Conservation (phyloP, 2,888 invertebrate species). For the Lasioglossum malachurum region DNA sequence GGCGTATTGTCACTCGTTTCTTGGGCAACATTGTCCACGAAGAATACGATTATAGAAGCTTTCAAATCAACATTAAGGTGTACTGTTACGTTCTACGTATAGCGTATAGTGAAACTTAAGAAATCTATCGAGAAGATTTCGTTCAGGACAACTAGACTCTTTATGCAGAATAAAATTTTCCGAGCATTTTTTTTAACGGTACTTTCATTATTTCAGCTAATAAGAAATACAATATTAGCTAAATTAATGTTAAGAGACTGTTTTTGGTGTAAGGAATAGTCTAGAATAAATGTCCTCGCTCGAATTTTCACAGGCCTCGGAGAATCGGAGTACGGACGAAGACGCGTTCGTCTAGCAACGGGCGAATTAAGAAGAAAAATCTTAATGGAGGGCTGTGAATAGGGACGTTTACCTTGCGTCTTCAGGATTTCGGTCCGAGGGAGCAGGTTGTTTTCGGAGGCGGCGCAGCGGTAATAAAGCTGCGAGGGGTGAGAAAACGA, state of each 20-base stretch:
- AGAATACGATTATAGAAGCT: not conserved
- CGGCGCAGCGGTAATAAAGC: conserved; percentile 39
- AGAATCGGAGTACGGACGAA: not conserved
- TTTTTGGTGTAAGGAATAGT: not conserved
- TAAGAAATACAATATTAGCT: not conserved
- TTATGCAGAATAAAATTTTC: too few relatives aligned
- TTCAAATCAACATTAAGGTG: not conserved
- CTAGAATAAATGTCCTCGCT: not conserved
- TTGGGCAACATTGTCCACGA: not conserved
- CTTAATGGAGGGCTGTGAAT: not conserved
- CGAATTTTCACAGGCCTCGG: not conserved
- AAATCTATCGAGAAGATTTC: not conserved
- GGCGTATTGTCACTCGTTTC: not conserved
- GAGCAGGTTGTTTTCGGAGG: conserved; percentile 50
- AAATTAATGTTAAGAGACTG: not conserved
- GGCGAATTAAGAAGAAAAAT: not conserved
- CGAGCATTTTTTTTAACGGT: not conserved
- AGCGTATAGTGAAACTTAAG: not conserved
- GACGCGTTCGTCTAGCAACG: not conserved
- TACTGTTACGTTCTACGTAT: not conserved
- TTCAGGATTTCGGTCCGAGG: conserved; percentile 44
- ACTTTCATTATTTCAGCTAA: too few relatives aligned
- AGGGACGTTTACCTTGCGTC: conserved; percentile 10
- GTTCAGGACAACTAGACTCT: not conserved
- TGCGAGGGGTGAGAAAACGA: conserved; percentile 48